These are phyloP conservation scores for Hyposmocoma kahamanoa DNA, from an alignment of 1,140 invertebrate genomes.

Conservation along the genomic window DNA sequence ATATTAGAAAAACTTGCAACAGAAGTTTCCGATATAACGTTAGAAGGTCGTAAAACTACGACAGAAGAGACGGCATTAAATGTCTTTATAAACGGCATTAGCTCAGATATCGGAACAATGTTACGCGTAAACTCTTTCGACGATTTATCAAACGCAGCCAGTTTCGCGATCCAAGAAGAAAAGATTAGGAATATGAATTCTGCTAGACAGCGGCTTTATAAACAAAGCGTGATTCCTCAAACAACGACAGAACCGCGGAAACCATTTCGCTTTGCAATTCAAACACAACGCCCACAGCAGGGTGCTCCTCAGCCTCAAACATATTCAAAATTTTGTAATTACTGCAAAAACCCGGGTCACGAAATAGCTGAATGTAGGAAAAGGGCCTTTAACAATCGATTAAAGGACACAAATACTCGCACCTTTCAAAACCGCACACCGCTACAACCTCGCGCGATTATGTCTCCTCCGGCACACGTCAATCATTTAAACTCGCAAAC, in stretches of 20 bases:
- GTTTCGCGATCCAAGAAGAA: slow-evolving; percentile 13
- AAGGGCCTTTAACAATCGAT: slow-evolving; percentile 14
- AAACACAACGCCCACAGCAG: too few species aligned
- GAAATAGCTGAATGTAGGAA: slow-evolving; percentile 12
- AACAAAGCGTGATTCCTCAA: too few species aligned
- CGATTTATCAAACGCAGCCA: slow-evolving; percentile 2
- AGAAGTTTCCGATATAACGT: slow-evolving; percentile 2
- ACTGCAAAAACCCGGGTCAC: slow-evolving; percentile 14
- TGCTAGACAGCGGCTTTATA: slow-evolving; percentile 6
- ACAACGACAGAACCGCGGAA: too few species aligned
- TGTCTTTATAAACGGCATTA: slow-evolving; percentile 11
- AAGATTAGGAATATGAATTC: slow-evolving; percentile 13
- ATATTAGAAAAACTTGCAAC: slow-evolving; percentile 13
- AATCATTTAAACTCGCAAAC: slow-evolving; percentile 14
- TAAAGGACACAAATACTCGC: neutral
- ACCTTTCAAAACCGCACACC: too few species aligned
- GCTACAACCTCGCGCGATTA: neutral
- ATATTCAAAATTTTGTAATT: slow-evolving; percentile 11
- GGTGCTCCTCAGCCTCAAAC: too few species aligned
- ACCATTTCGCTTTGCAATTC: too few species aligned
- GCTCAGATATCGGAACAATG: slow-evolving; percentile 11
- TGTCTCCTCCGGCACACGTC: neutral
- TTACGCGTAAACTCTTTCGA: slow-evolving; percentile 12
- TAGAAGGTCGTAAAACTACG: neutral
- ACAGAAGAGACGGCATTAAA: slow-evolving; percentile 15